Evolutionary conservation across 2,888 invertebrate species (phyloP), one percentile per base, ranked within the genome.

Genomic region (Lissonota sp.): DNA sequence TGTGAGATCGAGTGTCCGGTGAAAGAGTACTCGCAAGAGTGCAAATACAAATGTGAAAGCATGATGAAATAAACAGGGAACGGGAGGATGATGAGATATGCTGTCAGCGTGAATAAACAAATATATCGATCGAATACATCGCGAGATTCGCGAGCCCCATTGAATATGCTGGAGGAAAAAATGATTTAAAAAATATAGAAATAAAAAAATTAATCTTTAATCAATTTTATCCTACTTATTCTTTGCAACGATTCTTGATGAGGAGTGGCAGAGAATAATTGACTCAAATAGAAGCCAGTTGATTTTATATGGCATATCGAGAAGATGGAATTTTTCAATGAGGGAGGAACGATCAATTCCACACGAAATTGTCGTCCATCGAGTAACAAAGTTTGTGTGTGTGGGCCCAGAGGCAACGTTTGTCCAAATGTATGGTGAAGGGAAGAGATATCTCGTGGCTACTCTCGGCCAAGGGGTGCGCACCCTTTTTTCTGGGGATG

Each of bases 401-500:
- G 26, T 26, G 26, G 73, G 63, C 57, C 39, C 37, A 55, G 72
- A 60, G 72, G 72, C 63, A 63, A 64, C 64, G 16, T 66, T 74
- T 58, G 74, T 74, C 57, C 74, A 66, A 74, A 66, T 40, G 57
- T 14, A 55, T 55, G 10, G 57, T 39, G 12, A n/a, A 46, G 10
- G 58, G 58, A 42, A 44, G 37, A 70, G 46, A 73, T 42, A 57
- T 67, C 40, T 51, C 44, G 74, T 40, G 69, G 57, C 69, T 10
- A 64, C 55, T 26, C 26, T 70, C 51, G 58, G 42, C 67, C 40
- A 75, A 44, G 42, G 80, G 80, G 80, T 73, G 51, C 53, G 73
- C 81, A 81, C 81, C 81, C 81, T 73, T 73, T 81, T 74, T 64
- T 73, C n/a, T 63, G 60, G 55, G 77, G 77, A 70, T 78, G 81